A percentile compares a stretch with the other conserved stretches of the same genome.
Evolutionary conservation across 2,797 vertebrate species (phyloP).

Genomic region (Champsocephalus gunnari): DNA sequence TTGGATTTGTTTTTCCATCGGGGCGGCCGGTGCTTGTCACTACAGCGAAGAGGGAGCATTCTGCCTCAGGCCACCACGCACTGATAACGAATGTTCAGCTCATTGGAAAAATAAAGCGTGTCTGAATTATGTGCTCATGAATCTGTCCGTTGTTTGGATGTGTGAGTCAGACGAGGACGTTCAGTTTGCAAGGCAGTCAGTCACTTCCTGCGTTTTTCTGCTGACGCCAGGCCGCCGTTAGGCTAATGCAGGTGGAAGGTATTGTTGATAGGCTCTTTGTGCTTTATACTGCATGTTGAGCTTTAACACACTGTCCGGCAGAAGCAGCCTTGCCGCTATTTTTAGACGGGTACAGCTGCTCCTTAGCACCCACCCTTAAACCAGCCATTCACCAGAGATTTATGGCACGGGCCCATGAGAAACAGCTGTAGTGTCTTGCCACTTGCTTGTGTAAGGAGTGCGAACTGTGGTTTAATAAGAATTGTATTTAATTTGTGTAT

Average conservation of each 20-base stretch:
- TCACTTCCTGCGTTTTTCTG: slow-evolving; percentile 73
- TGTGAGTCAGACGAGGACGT: slow-evolving; percentile 74
- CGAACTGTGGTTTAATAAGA: slow-evolving; percentile 37
- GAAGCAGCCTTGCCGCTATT: slow-evolving; percentile 76
- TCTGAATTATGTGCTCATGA: slow-evolving; percentile 67
- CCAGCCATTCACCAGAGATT: slow-evolving; percentile 76
- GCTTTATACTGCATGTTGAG: slow-evolving; percentile 70
- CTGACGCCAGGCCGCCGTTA: slow-evolving; percentile 70
- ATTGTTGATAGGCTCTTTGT: slow-evolving; percentile 71
- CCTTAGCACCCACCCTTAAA: slow-evolving; percentile 74
- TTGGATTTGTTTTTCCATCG: slow-evolving; percentile 74
- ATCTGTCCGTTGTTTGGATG: slow-evolving; percentile 63
- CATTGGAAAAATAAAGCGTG: slow-evolving; percentile 75
- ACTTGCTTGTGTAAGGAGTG: slow-evolving; percentile 54
- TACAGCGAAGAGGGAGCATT: slow-evolving; percentile 73
- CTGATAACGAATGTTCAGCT: slow-evolving; percentile 81
- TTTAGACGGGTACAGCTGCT: slow-evolving; percentile 83
- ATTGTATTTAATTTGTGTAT: slow-evolving; percentile 33
- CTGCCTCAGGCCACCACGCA: slow-evolving; percentile 75
- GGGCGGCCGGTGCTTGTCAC: slow-evolving; percentile 68
- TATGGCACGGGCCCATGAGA: slow-evolving; percentile 71
- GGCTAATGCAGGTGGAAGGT: slow-evolving; percentile 73
- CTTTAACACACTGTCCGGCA: slow-evolving; percentile 67
- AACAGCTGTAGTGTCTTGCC: slow-evolving; percentile 77
- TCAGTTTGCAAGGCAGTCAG: slow-evolving; percentile 69